A percentile compares a stretch with the other conserved stretches of the same genome.
Conservation (phyloP, 1,140 invertebrate genomes). For the Hyposmocoma kahamanoa region DNA sequence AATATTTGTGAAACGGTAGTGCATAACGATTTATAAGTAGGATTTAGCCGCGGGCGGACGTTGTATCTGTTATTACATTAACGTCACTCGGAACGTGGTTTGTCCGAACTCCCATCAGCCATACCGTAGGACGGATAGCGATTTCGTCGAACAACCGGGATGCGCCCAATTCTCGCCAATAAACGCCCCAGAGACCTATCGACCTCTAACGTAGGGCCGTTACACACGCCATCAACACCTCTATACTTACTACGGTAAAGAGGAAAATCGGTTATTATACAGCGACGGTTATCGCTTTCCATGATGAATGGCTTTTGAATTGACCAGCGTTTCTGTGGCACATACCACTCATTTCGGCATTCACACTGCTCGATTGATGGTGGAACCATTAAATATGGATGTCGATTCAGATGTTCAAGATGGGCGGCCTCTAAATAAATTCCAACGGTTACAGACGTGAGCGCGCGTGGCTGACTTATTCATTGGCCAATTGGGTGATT, state of each 20-base stretch:
- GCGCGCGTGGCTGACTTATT: constrained; percentile 16
- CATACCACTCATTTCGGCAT: constrained; percentile 29
- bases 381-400: constrained; percentile 28
- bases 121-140: constrained; percentile 51
- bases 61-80: constrained; percentile 29
- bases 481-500: constrained; percentile 12
- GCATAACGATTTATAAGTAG: not conserved
- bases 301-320: constrained; percentile 32
- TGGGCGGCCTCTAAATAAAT: constrained; percentile 17
- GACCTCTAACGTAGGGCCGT: constrained; percentile 27
- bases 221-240: constrained; percentile 39
- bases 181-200: constrained; percentile 55
- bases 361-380: constrained; percentile 29
- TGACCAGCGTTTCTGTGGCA: constrained; percentile 40
- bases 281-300: constrained; percentile 26
- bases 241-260: constrained; percentile 31
- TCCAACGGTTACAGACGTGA: constrained; percentile 10
- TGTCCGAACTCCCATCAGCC: constrained; percentile 46
- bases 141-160: constrained; percentile 64
- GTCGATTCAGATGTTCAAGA: constrained; percentile 21
- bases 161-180: constrained; percentile 67
- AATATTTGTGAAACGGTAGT: not conserved
- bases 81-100: constrained; percentile 28
- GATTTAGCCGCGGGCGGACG: constrained; percentile 21
- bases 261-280: constrained; percentile 31